These are phyloP conservation scores for Charadrius vociferus DNA, from an alignment of 2,113 vertebrate genomes.

Conservation along the genomic window DNA sequence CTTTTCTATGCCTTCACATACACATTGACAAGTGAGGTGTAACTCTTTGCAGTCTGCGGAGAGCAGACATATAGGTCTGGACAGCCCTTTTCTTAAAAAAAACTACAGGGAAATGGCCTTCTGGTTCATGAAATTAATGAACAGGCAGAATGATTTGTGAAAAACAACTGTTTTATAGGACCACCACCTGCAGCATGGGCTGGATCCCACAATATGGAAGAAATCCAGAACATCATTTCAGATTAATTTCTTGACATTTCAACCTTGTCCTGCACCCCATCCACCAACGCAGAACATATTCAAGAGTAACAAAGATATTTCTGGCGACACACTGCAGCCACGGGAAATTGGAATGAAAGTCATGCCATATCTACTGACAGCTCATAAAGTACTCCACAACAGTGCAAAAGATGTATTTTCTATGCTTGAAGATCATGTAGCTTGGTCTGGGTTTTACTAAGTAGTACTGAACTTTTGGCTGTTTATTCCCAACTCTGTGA, in stretches of 20 bases:
- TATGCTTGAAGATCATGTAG: constrained; percentile 46
- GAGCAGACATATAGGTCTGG: neutral
- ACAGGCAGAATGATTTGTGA: constrained; percentile 57
- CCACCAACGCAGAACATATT: constrained; percentile 27
- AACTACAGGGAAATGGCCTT: neutral
- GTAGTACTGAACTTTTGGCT: constrained; percentile 46
- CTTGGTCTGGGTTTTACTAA: constrained; percentile 46
- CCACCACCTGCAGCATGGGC: constrained; percentile 49
- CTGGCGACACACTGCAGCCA: constrained; percentile 25
- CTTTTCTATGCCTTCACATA: neutral
- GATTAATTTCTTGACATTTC: constrained; percentile 58
- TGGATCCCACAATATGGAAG: constrained; percentile 21
- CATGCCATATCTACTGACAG: constrained; percentile 59
- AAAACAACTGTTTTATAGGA: constrained; percentile 54
- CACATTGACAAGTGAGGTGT: neutral
- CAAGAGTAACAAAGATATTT: constrained; percentile 52
- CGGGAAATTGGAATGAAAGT: constrained; percentile 43
- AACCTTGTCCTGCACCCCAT: constrained; percentile 49
- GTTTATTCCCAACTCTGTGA: constrained; percentile 55
- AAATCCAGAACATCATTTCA: constrained; percentile 33
- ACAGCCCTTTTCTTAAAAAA: neutral
- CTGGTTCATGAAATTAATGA: constrained; percentile 33
- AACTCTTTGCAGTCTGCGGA: neutral
- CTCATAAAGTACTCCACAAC: constrained; percentile 56
- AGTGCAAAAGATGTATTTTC: constrained; percentile 49